Conservation (phyloP, 2,888 invertebrate species). For the Drosophila subquinaria region DNA sequence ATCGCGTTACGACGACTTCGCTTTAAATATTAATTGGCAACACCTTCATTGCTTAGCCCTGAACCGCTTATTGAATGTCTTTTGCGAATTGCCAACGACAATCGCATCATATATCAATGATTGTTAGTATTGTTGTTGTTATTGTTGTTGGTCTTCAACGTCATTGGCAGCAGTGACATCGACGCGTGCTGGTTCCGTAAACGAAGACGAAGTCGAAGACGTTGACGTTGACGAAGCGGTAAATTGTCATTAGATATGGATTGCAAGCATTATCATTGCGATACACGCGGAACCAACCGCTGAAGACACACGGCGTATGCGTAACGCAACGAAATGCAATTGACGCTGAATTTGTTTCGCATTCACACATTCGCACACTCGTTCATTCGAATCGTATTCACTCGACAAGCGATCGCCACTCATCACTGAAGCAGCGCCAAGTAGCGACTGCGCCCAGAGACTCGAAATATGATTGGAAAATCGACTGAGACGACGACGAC, state of each 20-base stretch:
- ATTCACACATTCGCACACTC: slow-evolving; percentile 24
- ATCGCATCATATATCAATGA: slow-evolving; percentile 52
- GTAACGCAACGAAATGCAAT: slow-evolving; percentile 43
- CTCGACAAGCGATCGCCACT: slow-evolving; percentile 41
- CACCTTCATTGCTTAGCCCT: slow-evolving; percentile 77
- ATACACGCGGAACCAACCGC: slow-evolving; percentile 15
- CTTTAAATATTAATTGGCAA: slow-evolving; percentile 77
- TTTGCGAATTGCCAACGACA: slow-evolving; percentile 37
- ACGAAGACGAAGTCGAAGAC: slow-evolving; percentile 23
- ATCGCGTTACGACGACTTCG: slow-evolving; percentile 62
- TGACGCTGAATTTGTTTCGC: slow-evolving; percentile 27
- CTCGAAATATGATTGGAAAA: slow-evolving; percentile 61
- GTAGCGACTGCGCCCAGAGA: slow-evolving; percentile 64
- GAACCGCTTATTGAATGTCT: slow-evolving; percentile 77
- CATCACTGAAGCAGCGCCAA: slow-evolving; percentile 58
- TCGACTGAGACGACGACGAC: slow-evolving; percentile 30
- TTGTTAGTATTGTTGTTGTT: neutral
- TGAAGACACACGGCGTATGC: slow-evolving; percentile 56
- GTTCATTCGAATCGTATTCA: slow-evolving; percentile 16
- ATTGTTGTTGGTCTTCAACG: slow-evolving; percentile 8
- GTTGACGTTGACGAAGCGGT: slow-evolving; percentile 12
- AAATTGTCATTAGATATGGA: slow-evolving; percentile 53
- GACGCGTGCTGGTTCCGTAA: slow-evolving; percentile 57
- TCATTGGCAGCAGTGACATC: slow-evolving; percentile 17
- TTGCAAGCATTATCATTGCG: slow-evolving; percentile 30